These are phyloP conservation scores for Sarcophilus harrisii DNA, from an alignment of 2,797 vertebrate species.

Conservation along the genomic window DNA sequence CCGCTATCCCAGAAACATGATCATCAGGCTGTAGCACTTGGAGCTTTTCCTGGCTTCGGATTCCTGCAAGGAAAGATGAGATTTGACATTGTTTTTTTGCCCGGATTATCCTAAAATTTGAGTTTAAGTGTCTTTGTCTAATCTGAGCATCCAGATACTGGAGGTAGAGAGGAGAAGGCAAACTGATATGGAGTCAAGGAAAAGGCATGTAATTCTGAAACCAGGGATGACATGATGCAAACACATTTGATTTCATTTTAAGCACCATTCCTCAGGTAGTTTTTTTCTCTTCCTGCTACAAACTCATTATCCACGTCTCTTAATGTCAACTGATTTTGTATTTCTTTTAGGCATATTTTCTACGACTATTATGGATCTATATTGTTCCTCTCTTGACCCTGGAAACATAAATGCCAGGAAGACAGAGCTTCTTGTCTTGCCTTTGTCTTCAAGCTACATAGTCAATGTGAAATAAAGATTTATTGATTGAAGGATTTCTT, in stretches of 20 bases:
- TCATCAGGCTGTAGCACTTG: conserved; percentile 18
- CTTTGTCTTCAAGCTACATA: too few species aligned
- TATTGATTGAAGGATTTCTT: too few species aligned
- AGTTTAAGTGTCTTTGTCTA: neutral
- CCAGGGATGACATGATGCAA: neutral
- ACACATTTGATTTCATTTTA: neutral
- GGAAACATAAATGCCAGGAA: too few species aligned
- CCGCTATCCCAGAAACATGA: neutral
- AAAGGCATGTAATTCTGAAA: neutral
- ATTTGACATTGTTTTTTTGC: neutral
- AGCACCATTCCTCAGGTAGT: neutral
- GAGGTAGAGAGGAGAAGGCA: neutral
- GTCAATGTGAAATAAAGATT: too few species aligned
- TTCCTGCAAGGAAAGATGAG: conserved; percentile 29
- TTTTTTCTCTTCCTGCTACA: neutral
- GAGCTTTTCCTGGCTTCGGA: neutral
- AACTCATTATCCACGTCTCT: too few species aligned
- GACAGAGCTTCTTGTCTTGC: too few species aligned
- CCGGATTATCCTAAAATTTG: neutral
- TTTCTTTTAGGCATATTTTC: too few species aligned
- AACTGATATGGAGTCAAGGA: neutral
- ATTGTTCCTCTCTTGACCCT: too few species aligned
- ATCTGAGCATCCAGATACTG: neutral
- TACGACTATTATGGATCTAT: too few species aligned
- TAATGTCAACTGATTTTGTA: neutral